phyloP scores from a whole-genome alignment of 2,797 vertebrate species.

The Ataeniobius toweri region DNA sequence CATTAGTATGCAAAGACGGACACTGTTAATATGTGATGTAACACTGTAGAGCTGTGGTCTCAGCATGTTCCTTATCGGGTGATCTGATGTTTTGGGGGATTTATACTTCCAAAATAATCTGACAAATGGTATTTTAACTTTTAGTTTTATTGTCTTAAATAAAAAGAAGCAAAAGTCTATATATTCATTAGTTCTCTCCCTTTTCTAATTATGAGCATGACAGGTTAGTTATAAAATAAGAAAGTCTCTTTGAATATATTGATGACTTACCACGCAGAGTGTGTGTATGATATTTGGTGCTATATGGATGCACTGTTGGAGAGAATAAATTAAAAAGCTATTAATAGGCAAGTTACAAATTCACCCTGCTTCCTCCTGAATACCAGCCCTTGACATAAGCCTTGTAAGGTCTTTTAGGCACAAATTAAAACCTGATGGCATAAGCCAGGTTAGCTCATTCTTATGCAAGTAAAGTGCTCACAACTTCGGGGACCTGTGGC shows the following conservation, averaged over 20 bases:
- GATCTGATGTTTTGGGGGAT: background rate
- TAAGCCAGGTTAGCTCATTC: constrained; percentile 47
- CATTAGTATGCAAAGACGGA: constrained; percentile 48
- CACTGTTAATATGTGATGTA: constrained; percentile 21
- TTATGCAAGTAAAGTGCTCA: constrained; percentile 45
- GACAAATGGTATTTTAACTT: background rate
- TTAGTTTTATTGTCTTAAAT: background rate
- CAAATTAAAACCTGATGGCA: constrained; percentile 66
- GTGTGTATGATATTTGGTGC: constrained; percentile 43
- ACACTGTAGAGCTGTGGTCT: constrained; percentile 8
- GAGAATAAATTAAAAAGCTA: constrained; percentile 63
- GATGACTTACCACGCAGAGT: constrained; percentile 42
- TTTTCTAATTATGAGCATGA: constrained; percentile 23
- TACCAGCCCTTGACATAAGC: constrained; percentile 62
- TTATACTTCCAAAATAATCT: background rate
- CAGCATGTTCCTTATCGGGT: constrained; percentile 2
- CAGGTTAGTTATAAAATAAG: constrained; percentile 21
- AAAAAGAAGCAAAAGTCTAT: background rate
- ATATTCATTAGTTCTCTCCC: background rate
- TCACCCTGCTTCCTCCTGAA: constrained; percentile 42
- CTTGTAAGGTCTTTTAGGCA: constrained; percentile 64
- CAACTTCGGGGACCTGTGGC: constrained; percentile 27
- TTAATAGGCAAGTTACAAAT: constrained; percentile 59
- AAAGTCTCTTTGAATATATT: constrained; percentile 32
- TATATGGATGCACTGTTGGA: constrained; percentile 39